A percentile compares a stretch with the other conserved stretches of the same genome.
These are phyloP conservation scores for Druon quercuslanigerum DNA, from an alignment of 1,140 invertebrate species.

Conservation along the genomic window DNA sequence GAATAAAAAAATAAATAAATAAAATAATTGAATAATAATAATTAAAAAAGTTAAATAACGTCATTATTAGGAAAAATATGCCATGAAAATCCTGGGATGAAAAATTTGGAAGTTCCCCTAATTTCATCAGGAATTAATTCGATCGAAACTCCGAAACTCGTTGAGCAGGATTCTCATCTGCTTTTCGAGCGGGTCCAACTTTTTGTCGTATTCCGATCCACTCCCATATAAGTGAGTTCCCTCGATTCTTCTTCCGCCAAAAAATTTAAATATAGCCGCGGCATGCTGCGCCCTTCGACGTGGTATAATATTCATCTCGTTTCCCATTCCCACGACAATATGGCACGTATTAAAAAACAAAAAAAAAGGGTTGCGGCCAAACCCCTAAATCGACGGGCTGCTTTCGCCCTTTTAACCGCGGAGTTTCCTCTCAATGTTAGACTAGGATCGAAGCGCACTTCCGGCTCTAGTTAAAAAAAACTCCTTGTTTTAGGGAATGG, in stretches of 20 bases:
- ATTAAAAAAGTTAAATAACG: background rate
- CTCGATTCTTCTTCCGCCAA: slow-evolving; percentile 51
- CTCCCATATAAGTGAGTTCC: slow-evolving; percentile 45
- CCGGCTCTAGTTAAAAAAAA: slow-evolving; percentile 45
- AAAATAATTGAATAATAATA: no score
- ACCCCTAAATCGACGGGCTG: slow-evolving; percentile 14
- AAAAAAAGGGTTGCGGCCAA: slow-evolving; percentile 59
- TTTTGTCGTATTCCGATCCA: slow-evolving; percentile 53
- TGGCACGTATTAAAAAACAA: slow-evolving; percentile 62
- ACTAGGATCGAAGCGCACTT: slow-evolving; percentile 45
- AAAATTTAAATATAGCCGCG: slow-evolving; percentile 68
- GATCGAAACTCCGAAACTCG: slow-evolving; percentile 45
- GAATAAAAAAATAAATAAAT: no score
- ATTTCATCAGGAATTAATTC: slow-evolving; percentile 23
- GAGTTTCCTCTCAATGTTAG: slow-evolving; percentile 34
- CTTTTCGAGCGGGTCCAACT: slow-evolving; percentile 46
- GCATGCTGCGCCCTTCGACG: slow-evolving; percentile 50
- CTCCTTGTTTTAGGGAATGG: slow-evolving; percentile 29
- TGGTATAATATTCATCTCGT: slow-evolving; percentile 40
- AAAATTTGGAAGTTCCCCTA: background rate
- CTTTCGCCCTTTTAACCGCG: slow-evolving; percentile 17
- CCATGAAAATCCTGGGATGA: background rate
- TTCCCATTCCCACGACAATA: slow-evolving; percentile 68
- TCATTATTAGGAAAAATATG: background rate
- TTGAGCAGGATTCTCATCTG: slow-evolving; percentile 45